Conservation (phyloP, 92 coral and sea anemone species). For the Desmophyllum pertusum region DNA sequence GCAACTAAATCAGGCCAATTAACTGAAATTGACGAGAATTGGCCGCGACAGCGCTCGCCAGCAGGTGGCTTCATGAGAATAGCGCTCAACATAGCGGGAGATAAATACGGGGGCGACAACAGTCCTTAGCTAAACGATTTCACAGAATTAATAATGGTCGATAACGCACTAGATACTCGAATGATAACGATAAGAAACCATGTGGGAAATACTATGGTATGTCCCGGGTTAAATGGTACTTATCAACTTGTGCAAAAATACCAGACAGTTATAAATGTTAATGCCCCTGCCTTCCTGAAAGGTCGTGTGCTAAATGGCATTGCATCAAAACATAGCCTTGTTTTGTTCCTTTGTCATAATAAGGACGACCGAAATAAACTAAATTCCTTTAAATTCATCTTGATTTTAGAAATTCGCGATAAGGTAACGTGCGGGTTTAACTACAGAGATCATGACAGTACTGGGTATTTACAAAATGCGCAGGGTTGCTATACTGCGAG, state of each 20-base stretch:
- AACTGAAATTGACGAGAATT: constrained; percentile 49
- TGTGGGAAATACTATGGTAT: not conserved
- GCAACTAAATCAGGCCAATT: constrained; percentile 57
- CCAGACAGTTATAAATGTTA: constrained; percentile 16
- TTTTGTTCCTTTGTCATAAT: constrained; percentile 16
- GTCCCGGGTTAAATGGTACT: not conserved
- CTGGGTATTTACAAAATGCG: not conserved
- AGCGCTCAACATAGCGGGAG: constrained; percentile 31
- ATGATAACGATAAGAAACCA: constrained; percentile 23
- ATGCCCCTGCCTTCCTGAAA: constrained; percentile 15
- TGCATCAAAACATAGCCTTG: constrained; percentile 33
- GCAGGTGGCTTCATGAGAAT: constrained; percentile 44
- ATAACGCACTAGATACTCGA: constrained; percentile 12
- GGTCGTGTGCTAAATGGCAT: constrained; percentile 23
- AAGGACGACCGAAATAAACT: constrained; percentile 6
- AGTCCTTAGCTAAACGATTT: constrained; percentile 22
- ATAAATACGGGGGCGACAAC: constrained; percentile 34
- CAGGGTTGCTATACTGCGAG: constrained; percentile 15
- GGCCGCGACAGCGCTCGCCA: constrained; percentile 32
- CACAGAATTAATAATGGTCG: constrained; percentile 29
- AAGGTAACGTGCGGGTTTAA: not conserved
- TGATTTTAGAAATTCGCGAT: constrained; percentile 2
- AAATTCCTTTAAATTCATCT: not conserved
- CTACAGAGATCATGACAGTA: not conserved
- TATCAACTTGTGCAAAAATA: constrained; percentile 14